Evolutionary conservation across 2,113 vertebrate genomes (phyloP), one percentile per base, ranked within the genome.

Genomic region (Esox niger): DNA sequence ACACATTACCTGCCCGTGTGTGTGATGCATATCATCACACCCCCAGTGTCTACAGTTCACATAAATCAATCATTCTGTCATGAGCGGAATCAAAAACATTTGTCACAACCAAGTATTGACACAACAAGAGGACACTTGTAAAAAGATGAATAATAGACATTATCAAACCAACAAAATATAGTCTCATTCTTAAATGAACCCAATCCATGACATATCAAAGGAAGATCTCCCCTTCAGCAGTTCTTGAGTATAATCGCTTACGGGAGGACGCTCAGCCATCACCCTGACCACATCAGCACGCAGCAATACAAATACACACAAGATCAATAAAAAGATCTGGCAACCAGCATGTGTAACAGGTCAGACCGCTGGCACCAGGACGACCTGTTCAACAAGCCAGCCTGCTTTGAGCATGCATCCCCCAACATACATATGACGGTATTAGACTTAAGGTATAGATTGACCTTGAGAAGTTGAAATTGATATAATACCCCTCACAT

Each of bases 291-390:
- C 68, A 62, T 75, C 35, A 27, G 63, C 94, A 95, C 95, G 95
- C 95, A 95, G 90, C 88, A 17, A 43, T 6, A 43, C 38, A 92
- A 92, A 88, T 73, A 66, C 49, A 84, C 57, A 64, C 64, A 58
- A 74, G 56, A 69, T 61, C 52, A 80, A 80, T 78, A 69, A 32
- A 23, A 47, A 75, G 59, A 58, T 70, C 64, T 73, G 43, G 76
- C 76, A 76, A 66, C 72, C 63, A 70, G 69, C 69, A 78, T 49
- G 75, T 2, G 27, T n/a, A 76, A 71, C 57, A 29, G 59, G 75
- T 64, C 64, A 87, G 86, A 88, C 82, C 88, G 88, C 88, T 76
- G 88, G 86, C 86, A 87, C 84, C 78, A 70, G 38, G 13, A 43
- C 72, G 70, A 64, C 46, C 73, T 64, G 11, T 55, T 54, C 52